Percentiles rank a stretch among this genome's conserved stretches.
Evolutionary conservation across 2,888 invertebrate genomes (phyloP).

Genomic region (Bursaphelenchus okinawaensis): DNA sequence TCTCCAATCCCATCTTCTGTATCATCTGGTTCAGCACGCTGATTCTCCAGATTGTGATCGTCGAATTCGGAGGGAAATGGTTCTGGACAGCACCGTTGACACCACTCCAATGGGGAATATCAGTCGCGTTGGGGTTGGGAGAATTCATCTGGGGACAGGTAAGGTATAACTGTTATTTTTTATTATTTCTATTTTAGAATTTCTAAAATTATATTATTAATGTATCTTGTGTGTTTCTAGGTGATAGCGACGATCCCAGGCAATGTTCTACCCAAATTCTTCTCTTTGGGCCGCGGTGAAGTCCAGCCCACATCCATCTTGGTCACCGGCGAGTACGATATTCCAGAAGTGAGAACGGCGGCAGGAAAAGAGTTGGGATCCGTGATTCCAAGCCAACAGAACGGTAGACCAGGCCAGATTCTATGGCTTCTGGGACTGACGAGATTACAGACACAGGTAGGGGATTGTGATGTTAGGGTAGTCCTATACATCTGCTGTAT

Average conservation of each 20-base stretch:
- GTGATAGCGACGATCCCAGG: constrained; percentile 51
- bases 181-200: background rate
- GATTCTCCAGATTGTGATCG: constrained; percentile 86
- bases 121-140: constrained; percentile 86
- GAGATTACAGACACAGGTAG: constrained; percentile 54
- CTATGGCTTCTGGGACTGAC: constrained; percentile 55
- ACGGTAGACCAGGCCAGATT: constrained; percentile 49
- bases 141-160: constrained; percentile 96
- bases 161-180: constrained; percentile 19
- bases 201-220: background rate
- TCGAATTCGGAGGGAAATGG: constrained; percentile 93
- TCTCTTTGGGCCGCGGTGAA: constrained; percentile 54
- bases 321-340: constrained; percentile 42
- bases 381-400: constrained; percentile 14
- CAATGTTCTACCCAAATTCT: constrained; percentile 49
- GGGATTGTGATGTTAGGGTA: constrained; percentile 4
- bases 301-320: constrained; percentile 52
- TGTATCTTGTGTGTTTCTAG: constrained; percentile 26
- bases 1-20: constrained; percentile 96
- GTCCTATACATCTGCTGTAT: too few species aligned
- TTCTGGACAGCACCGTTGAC: constrained; percentile 86
- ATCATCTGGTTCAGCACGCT: constrained; percentile 94
- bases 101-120: constrained; percentile 94
- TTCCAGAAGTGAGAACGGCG: constrained; percentile 29
- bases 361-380: constrained; percentile 32